Evolutionary conservation across 2,888 invertebrate species (phyloP), one percentile per base, ranked within the genome.

Genomic region (Graphium colonna): DNA sequence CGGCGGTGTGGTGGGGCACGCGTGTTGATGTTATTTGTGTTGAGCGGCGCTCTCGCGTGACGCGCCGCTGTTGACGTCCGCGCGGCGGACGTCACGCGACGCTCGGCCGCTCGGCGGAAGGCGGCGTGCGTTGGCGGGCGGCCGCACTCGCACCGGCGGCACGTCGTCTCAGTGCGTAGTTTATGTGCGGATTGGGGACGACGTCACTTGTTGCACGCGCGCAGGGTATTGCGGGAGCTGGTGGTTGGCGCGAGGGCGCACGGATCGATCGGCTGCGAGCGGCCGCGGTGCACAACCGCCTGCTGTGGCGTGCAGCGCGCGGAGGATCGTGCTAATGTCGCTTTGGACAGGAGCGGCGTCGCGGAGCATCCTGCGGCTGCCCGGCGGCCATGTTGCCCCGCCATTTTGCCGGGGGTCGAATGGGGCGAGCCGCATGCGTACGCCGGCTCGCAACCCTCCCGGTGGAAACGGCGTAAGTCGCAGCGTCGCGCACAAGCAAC

Each of bases 341-440:
- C 77, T 79, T 79, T 78, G 80, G 78, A 76, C 78, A 79, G 79
- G 76, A 80, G 81, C 77, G 72, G 73, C 77, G 81, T 75, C 76
- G 77, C 79, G 77, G 78, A 82, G 81, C 86, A 87, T 84, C 84
- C 84, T 82, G 85, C 82, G 84, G 79, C 86, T 83, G 84, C 84
- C 83, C 82, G 88, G 85, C 88, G 82, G 90, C 90, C 90, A 90
- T 90, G 82, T 89, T 87, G 83, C 77, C 77, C 82, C 85, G 91
- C 90, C 91, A 91, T 90, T 83, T 90, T 90, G 82, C 82, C 75
- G 81, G 82, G 83, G 78, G 80, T 78, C 79, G 76, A 77, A 72
- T 73, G 78, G 80, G 79, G 79, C 77, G 79, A 78, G 79, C 85
- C 86, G 89, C 89, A 89, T 86, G 90, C 86, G 87, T 87, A 81